Evolutionary conservation across 2,797 vertebrate species (phyloP).

Genomic region (Sebastes kiyomatsui): DNA sequence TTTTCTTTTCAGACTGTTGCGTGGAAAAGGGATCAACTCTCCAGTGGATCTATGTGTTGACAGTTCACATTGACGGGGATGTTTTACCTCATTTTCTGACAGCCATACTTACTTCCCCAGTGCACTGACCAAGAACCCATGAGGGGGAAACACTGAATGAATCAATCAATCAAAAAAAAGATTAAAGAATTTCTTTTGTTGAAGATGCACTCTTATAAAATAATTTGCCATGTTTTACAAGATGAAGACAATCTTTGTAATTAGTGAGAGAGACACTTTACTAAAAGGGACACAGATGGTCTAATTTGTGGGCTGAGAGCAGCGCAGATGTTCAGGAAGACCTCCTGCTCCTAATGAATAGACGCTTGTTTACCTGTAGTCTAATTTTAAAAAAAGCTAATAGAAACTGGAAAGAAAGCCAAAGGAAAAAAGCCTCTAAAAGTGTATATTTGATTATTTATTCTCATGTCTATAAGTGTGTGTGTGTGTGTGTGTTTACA

Average conservation of each 20-base stretch:
- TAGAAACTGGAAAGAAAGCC: constrained; percentile 44
- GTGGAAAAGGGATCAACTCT: constrained; percentile 62
- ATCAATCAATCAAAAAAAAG: not conserved
- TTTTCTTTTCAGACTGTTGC: constrained; percentile 18
- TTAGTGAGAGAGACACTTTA: not conserved
- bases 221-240: not conserved
- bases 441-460: constrained; percentile 64
- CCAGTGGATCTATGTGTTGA: not conserved
- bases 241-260: not conserved
- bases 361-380: constrained; percentile 24
- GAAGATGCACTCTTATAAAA: not conserved
- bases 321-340: constrained; percentile 3
- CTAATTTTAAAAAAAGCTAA: not conserved
- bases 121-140: not conserved
- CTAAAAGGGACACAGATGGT: constrained; percentile 56
- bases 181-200: not conserved
- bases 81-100: constrained; percentile 40
- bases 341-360: not conserved
- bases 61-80: not conserved
- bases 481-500: constrained; percentile 19
- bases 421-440: constrained; percentile 39
- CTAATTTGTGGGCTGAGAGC: constrained; percentile 1
- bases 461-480: constrained; percentile 6
- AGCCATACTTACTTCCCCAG: not conserved
- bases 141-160: not conserved